Base-by-base conservation (phyloP, 2,113 vertebrate genomes). In the Psettodes erumei region DNA sequence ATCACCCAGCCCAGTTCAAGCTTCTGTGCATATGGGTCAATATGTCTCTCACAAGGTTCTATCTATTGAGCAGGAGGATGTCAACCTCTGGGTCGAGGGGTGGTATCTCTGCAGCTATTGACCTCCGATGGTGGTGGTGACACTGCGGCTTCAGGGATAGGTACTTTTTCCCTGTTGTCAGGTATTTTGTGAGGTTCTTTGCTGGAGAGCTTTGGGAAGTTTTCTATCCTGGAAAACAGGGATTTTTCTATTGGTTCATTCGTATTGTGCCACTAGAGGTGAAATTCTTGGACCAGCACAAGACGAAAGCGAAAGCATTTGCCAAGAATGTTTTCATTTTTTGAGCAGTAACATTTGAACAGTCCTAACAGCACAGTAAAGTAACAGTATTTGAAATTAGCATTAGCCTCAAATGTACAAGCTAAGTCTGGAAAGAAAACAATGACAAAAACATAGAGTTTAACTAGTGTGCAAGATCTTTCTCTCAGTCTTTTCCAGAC, bases 361-460 rank as follows among this genome's bases (percentile, higher is more conserved):
- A 21, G 13, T 66, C 59, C 38, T 45, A 54, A 55, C n/a, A 66
- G 66, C 54, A 72, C 58, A 47, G 70, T 58, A 25, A 62, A 66
- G 51, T 71, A 53, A 77, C 68, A 23, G 69, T 4, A 27, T 21
- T 40, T 45, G 61, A 76, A 38, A 65, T 33, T 54, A 68, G 72
- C 60, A 10, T 64, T 50, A 81, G 79, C 69, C 72, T 82, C n/a
- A 18, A 51, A 81, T 73, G 68, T 40, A 65, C 54, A 82, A 82
- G 79, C 81, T 77, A 84, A 75, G 43, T 75, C 74, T 55, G 68
- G 50, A 68, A 61, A n/a, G n/a, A n/a, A n/a, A n/a, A n/a, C n/a
- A n/a, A n/a, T 33, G 75, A 21, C 0, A 75, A 47, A 42, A 1
- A 53, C 45, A 19, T 77, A 82, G 3, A 59, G 79, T 66, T 65